phyloP scores from a whole-genome alignment of 2,113 vertebrate genomes.

The Myocastor coypus region DNA sequence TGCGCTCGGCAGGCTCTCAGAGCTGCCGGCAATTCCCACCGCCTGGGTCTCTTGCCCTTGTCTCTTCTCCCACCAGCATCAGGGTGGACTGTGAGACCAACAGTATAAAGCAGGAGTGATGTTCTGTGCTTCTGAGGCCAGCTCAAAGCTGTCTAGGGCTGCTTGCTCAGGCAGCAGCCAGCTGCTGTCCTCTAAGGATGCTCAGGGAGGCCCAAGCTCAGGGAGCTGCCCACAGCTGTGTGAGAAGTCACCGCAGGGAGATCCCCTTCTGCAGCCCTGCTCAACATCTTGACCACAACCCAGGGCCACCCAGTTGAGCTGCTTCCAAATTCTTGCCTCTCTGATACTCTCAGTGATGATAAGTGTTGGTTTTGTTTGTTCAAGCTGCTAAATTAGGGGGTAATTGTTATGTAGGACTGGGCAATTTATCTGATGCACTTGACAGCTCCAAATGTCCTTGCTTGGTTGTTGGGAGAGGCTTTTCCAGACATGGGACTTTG shows the following conservation, averaged over 20 bases:
- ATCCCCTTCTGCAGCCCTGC: too few species aligned
- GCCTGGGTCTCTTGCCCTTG: background rate
- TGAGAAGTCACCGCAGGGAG: background rate
- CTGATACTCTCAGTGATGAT: background rate
- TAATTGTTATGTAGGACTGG: background rate
- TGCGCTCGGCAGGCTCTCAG: background rate
- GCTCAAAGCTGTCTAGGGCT: background rate
- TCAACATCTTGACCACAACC: background rate
- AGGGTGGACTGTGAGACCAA: too few species aligned
- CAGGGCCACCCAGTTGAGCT: background rate
- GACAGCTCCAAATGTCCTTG: background rate
- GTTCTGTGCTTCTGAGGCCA: background rate
- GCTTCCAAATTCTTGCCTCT: conserved; percentile 23
- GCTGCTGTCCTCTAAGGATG: background rate
- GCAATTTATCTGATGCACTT: background rate
- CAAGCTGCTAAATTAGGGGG: background rate
- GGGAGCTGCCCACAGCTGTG: background rate
- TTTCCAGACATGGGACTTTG: background rate
- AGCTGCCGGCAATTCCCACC: background rate
- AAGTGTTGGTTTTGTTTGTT: background rate
- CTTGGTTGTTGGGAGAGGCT: background rate
- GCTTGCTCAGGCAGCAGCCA: background rate
- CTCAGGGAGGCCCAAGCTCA: background rate
- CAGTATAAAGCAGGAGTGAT: background rate
- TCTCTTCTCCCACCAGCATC: background rate